These are phyloP conservation scores for Solea solea DNA, from an alignment of 2,113 vertebrate genomes.

Conservation along the genomic window DNA sequence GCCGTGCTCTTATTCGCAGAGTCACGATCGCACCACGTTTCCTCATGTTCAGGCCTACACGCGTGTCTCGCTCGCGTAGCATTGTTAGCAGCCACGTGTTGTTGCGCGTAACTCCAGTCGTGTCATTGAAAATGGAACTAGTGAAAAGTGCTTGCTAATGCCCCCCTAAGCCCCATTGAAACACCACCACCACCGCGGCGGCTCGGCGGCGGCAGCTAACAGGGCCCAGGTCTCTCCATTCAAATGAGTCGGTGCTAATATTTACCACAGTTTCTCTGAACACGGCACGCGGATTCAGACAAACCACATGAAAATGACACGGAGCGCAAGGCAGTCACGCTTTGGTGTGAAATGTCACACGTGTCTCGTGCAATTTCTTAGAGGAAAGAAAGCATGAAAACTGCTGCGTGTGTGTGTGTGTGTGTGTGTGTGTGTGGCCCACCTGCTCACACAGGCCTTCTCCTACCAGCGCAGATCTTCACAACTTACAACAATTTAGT, in stretches of 20 bases:
- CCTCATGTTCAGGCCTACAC: not conserved
- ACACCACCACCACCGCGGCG: no score
- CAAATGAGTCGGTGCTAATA: conserved; percentile 46
- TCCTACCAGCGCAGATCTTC: conserved; percentile 34
- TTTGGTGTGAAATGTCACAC: not conserved
- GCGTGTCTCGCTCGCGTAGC: no score
- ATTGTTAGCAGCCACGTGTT: not conserved
- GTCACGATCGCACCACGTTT: not conserved
- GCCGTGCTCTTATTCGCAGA: conserved; percentile 11
- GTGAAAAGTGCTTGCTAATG: conserved; percentile 77
- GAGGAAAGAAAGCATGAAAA: conserved; percentile 54
- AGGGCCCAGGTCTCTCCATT: conserved; percentile 73
- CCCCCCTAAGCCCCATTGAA: conserved; percentile 74
- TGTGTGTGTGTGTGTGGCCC: conserved; percentile 76
- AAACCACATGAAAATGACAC: not conserved
- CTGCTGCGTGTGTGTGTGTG: conserved; percentile 71
- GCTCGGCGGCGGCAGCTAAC: conserved; percentile 75
- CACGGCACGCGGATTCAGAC: not conserved
- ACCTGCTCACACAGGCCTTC: conserved; percentile 76
- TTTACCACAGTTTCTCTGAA: not conserved
- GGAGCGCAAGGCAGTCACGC: not conserved
- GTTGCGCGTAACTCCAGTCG: conserved; percentile 52
- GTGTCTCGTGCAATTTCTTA: conserved; percentile 40
- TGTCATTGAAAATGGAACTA: conserved; percentile 67
- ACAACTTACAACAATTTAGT: not conserved